These are phyloP conservation scores for Lerema accius DNA, from an alignment of 1,140 invertebrate species.

Conservation along the genomic window DNA sequence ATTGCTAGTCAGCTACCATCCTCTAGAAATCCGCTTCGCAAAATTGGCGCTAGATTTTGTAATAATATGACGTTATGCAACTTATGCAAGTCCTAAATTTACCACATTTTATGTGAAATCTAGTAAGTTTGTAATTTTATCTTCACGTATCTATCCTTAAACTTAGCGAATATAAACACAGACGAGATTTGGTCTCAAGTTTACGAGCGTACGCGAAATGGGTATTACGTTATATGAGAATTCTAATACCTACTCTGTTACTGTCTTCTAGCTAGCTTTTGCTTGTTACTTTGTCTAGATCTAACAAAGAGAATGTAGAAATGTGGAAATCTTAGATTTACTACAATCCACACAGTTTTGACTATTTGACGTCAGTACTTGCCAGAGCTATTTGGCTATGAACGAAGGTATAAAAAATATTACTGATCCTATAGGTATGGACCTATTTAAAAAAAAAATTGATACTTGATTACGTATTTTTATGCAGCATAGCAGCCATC, in stretches of 20 bases:
- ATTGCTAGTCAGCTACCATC: too few relatives aligned
- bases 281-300: neutral
- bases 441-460: too few relatives aligned
- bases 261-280: neutral
- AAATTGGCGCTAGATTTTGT: neutral
- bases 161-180: constrained; percentile 21
- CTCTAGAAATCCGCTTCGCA: too few relatives aligned
- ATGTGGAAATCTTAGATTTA: neutral
- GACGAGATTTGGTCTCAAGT: constrained; percentile 19
- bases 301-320: neutral
- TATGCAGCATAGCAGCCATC: too few relatives aligned
- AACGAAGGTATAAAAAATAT: too few relatives aligned
- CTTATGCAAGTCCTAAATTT: neutral
- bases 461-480: too few relatives aligned
- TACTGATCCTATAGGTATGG: too few relatives aligned
- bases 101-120: constrained; percentile 5
- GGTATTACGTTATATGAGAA: constrained; percentile 13
- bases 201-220: constrained; percentile 30
- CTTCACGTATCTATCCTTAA: constrained; percentile 20
- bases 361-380: too few relatives aligned
- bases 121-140: constrained; percentile 29
- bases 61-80: neutral
- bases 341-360: too few relatives aligned
- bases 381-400: too few relatives aligned
- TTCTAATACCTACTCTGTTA: neutral